Evolutionary conservation across 2,113 vertebrate species (phyloP).

Genomic region (Triplophysa rosa): DNA sequence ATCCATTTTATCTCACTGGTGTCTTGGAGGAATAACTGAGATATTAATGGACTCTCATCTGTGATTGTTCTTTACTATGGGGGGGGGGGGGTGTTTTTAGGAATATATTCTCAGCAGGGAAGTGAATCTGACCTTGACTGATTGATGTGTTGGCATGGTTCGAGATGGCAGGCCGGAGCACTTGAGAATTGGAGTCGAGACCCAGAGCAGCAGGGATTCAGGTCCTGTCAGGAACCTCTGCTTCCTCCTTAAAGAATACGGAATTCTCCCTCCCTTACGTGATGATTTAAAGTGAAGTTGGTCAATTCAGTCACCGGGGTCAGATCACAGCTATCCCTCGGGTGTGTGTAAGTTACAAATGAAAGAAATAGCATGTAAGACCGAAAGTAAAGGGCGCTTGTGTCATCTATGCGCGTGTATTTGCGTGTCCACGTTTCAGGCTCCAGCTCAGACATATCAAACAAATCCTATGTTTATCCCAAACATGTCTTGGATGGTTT

Average conservation of each 20-base stretch:
- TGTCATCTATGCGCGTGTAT: not conserved
- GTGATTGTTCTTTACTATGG: too few relatives aligned
- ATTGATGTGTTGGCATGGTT: not conserved
- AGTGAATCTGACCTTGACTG: not conserved
- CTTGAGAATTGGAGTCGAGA: conserved; percentile 38
- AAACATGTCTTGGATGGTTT: conserved; percentile 53
- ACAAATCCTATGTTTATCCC: conserved; percentile 54
- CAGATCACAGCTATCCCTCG: not conserved
- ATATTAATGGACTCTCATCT: too few relatives aligned
- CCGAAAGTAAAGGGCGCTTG: not conserved
- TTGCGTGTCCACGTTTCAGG: conserved; percentile 21
- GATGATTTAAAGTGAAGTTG: not conserved
- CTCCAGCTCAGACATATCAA: conserved; percentile 42
- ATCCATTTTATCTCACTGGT: too few relatives aligned
- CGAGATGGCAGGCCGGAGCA: not conserved
- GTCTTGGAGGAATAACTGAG: too few relatives aligned
- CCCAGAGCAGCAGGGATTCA: conserved; percentile 31
- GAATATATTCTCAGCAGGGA: not conserved
- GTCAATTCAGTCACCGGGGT: not conserved
- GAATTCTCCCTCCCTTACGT: conserved; percentile 8
- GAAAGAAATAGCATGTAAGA: not conserved
- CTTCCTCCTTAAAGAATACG: conserved; percentile 26
- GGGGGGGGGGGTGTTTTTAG: too few relatives aligned
- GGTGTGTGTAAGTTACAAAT: not conserved
- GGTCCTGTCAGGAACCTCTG: conserved; percentile 9